These are phyloP conservation scores for Noctilio leporinus DNA, from an alignment of 2,113 vertebrate genomes.

Conservation along the genomic window DNA sequence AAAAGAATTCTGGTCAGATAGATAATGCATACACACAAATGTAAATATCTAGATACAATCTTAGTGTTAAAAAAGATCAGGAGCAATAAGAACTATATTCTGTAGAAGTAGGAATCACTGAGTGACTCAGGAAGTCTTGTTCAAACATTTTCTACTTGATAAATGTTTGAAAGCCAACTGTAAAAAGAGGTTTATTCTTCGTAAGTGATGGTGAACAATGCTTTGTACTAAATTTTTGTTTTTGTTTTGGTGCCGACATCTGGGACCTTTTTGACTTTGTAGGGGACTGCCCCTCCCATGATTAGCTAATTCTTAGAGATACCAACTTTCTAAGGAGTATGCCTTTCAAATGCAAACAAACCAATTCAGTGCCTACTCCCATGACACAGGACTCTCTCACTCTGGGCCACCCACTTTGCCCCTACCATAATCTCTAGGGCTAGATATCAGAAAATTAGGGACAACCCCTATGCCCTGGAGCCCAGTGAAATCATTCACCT, in stretches of 20 bases:
- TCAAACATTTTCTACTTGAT: neutral
- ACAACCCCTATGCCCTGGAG: neutral
- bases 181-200: neutral
- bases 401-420: neutral
- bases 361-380: neutral
- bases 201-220: neutral
- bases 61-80: neutral
- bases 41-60: neutral
- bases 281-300: too few relatives aligned
- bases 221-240: neutral
- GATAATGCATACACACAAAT: neutral
- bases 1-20: neutral
- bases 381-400: neutral
- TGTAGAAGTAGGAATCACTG: neutral
- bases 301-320: neutral
- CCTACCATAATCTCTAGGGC: too few relatives aligned
- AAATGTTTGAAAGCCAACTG: neutral
- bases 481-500: neutral
- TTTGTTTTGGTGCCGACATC: neutral
- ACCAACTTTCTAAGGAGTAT: neutral
- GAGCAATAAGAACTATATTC: neutral
- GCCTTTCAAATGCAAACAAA: neutral
- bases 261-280: neutral
- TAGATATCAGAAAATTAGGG: neutral
- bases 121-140: neutral